Base-by-base conservation (phyloP, 2,797 vertebrate genomes). In the Onychomys torridus region DNA sequence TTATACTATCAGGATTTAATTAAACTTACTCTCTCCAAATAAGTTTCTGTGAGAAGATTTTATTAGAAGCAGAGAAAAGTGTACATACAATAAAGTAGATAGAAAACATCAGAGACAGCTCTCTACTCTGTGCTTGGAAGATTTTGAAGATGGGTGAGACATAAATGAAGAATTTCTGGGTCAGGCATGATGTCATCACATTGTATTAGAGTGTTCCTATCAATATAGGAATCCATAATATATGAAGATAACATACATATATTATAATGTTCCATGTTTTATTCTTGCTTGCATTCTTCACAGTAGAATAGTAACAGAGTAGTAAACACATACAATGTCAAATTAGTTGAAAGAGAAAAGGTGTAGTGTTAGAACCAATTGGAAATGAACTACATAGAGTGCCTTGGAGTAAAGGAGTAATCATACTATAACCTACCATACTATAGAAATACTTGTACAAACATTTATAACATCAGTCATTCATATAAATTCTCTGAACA, bases 1-100 rank as follows among this genome's bases (percentile, higher is more conserved):
- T 92, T 88, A 76, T 84, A 27, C n/a, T 84, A 1, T 84, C 2
- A 10, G 10, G 6, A 61, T 96, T 95, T 92, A 63, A 94, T 92
- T 95, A 93, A 84, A 87, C 6, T 71, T n/a, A 63, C 19, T 93
- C 9, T 94, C 7, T 29, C 65, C 32, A 84, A 91, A 83, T 71
- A 78, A 75, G 49, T 79, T 87, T 78, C n/a, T 46, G 9, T 43
- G 81, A 90, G 37, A 92, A 86, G 12, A 1, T 71, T 43, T 94
- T 90, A 57, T 5, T 21, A 23, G 93, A 57, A 90, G 77, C 9
- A 46, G 59, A 65, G 27, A 90, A 87, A 2, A 87, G 84, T 43
- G 21, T 5, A 71, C 81, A 49, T 14, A n/a, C 27, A 89, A 76
- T 14, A 16, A 95, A 94, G 61, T 40, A 90, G 49, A 96, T 86